A percentile compares a stretch with the other conserved stretches of the same genome.
phyloP scores from a whole-genome alignment of 2,888 invertebrate genomes.

The Tetragonisca angustula region DNA sequence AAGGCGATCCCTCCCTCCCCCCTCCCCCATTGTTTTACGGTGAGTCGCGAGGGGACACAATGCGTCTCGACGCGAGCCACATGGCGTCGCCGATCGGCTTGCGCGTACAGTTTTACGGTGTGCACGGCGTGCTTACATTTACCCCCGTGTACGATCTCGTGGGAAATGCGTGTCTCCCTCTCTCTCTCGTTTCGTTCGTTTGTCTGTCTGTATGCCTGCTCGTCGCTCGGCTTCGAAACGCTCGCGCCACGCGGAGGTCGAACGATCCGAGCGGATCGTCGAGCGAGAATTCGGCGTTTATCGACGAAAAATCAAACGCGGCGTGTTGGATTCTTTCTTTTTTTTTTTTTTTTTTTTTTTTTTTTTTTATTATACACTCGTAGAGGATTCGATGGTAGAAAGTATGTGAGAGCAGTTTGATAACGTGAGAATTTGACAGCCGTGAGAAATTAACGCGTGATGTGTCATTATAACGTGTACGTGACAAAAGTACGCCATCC shows the following conservation, averaged over 20 bases:
- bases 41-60: slow-evolving; percentile 67
- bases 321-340: no score
- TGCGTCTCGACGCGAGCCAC: slow-evolving; percentile 76
- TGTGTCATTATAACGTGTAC: no score
- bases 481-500: no score
- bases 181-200: background rate
- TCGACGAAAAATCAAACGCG: slow-evolving; percentile 38
- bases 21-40: slow-evolving; percentile 76
- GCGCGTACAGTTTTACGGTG: slow-evolving; percentile 27
- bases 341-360: no score
- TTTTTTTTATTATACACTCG: no score
- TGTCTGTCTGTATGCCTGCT: background rate
- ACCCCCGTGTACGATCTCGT: slow-evolving; percentile 45
- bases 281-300: slow-evolving; percentile 47
- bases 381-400: background rate
- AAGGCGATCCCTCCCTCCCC: slow-evolving; percentile 70
- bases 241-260: slow-evolving; percentile 6
- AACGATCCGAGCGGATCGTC: slow-evolving; percentile 41
- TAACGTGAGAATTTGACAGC: no score
- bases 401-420: no score
- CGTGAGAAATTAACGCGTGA: no score
- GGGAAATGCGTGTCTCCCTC: slow-evolving; percentile 49
- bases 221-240: background rate
- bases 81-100: slow-evolving; percentile 73
- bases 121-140: slow-evolving; percentile 17